Conservation (phyloP, 2,113 vertebrate genomes). For the Aphelocoma coerulescens region DNA sequence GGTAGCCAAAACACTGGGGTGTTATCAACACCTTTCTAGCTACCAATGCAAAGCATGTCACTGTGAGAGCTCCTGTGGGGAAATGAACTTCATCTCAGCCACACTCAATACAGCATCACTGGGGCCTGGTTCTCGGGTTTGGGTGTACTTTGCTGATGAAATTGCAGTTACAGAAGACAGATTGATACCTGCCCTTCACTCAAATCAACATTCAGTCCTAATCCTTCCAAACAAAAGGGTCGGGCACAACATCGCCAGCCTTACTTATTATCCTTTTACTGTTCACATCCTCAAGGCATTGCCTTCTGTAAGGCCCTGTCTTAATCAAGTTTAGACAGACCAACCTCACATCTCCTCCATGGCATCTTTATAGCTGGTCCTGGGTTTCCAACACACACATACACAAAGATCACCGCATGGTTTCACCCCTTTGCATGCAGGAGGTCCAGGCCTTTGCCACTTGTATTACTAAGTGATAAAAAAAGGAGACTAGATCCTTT, state of each 20-base stretch:
- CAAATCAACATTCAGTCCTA: background rate
- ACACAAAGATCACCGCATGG: background rate
- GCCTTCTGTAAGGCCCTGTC: background rate
- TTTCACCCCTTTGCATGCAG: background rate
- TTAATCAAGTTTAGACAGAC: background rate
- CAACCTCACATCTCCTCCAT: background rate
- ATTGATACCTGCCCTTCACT: background rate
- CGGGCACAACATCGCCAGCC: background rate
- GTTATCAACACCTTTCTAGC: background rate
- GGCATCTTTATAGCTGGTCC: background rate
- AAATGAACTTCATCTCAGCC: background rate
- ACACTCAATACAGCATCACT: background rate
- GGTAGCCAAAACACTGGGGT: background rate
- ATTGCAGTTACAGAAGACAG: background rate
- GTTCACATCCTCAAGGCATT: background rate
- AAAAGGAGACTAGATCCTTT: background rate
- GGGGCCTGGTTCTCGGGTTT: background rate
- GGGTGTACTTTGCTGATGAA: background rate
- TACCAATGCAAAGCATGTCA: background rate
- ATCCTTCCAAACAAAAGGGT: background rate
- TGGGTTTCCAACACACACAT: background rate
- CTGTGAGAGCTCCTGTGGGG: background rate
- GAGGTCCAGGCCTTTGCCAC: background rate
- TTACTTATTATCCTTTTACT: background rate
- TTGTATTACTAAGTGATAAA: background rate